Conservation (phyloP, 2,888 invertebrate genomes). For the Cephus nigrinus region DNA sequence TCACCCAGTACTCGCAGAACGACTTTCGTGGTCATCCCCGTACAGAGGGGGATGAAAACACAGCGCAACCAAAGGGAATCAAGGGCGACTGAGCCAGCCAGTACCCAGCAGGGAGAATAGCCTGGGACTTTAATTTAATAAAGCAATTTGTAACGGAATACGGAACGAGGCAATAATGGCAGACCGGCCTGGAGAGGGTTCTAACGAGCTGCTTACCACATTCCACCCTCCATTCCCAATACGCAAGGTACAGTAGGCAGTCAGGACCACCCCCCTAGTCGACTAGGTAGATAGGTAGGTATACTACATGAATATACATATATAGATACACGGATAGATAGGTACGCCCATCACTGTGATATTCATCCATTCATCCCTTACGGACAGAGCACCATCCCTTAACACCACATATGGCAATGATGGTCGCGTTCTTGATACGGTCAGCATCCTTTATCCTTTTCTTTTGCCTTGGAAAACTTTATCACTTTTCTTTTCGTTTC, state of each 20-base stretch:
- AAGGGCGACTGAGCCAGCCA: background rate
- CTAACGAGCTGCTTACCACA: slow-evolving; percentile 67
- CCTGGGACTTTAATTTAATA: slow-evolving; percentile 66
- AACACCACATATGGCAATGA: background rate
- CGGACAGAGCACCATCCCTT: background rate
- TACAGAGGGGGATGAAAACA: background rate
- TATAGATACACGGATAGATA: background rate
- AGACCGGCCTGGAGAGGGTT: slow-evolving; percentile 61
- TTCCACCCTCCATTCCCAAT: slow-evolving; percentile 33
- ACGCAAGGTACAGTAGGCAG: background rate
- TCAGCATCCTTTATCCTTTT: background rate
- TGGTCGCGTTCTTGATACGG: background rate
- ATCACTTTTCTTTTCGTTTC: background rate
- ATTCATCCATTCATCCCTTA: background rate
- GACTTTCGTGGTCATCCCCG: background rate
- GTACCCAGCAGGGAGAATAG: background rate
- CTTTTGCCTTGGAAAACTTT: background rate
- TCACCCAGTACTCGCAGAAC: background rate
- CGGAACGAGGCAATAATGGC: slow-evolving; percentile 67
- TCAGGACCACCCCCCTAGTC: background rate
- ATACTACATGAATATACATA: too few species aligned
- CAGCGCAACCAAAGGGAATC: background rate
- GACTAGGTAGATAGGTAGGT: background rate
- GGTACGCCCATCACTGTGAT: background rate
- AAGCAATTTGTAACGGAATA: slow-evolving; percentile 68